Percentiles rank a stretch among this genome's conserved stretches.
phyloP scores from a whole-genome alignment of 1,140 invertebrate genomes.

The Neodiprion pinetum region DNA sequence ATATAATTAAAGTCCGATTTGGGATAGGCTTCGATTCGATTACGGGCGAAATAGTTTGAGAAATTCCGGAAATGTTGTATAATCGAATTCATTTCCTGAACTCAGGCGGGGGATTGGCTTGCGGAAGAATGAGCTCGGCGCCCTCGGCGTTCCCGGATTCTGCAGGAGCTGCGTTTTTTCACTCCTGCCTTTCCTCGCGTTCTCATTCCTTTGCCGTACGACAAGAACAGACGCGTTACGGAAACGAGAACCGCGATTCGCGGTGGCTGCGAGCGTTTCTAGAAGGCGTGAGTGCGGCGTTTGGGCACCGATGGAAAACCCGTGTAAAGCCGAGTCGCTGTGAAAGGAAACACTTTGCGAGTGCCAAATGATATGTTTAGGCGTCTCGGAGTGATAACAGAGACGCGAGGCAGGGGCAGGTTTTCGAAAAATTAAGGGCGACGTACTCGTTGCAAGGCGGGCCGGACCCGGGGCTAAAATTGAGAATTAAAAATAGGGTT shows the following conservation, averaged over 20 bases:
- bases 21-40: neutral
- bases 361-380: neutral
- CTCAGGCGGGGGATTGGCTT: neutral
- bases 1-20: neutral
- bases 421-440: slow-evolving; percentile 1
- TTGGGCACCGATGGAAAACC: no score
- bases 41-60: neutral
- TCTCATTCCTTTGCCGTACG: neutral
- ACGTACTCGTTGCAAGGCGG: neutral
- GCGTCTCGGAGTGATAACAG: neutral
- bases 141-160: neutral
- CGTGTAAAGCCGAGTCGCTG: neutral
- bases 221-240: neutral
- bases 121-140: neutral
- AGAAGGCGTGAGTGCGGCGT: neutral
- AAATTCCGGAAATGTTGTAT: neutral
- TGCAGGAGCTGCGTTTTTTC: neutral
- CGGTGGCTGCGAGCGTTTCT: neutral
- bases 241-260: neutral
- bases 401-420: neutral
- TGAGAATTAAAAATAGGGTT: slow-evolving; percentile 19
- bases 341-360: neutral
- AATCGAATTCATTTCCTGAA: slow-evolving; percentile 4
- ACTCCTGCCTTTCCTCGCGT: neutral
- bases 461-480: neutral